A percentile compares a stretch with the other conserved stretches of the same genome.
These are phyloP conservation scores for Laticauda colubrina DNA, from an alignment of 2,113 vertebrate species.

Conservation along the genomic window DNA sequence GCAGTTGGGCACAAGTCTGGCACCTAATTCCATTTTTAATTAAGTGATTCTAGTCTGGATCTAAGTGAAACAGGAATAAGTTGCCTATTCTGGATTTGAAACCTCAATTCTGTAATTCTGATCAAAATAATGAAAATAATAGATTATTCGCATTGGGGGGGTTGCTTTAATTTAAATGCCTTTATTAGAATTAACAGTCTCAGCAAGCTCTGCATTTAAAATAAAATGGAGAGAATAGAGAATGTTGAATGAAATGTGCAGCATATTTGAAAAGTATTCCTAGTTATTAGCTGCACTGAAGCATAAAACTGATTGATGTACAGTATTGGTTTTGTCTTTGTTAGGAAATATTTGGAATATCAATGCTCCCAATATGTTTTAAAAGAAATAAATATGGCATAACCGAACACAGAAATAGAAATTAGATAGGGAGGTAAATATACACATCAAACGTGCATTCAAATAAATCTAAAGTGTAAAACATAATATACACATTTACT, in stretches of 20 bases:
- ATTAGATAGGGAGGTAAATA: conserved; percentile 7
- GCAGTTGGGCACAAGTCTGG: background rate
- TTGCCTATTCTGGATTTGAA: background rate
- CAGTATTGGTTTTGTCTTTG: conserved; percentile 3
- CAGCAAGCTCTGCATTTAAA: background rate
- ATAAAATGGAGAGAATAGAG: background rate
- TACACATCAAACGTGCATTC: conserved; percentile 16
- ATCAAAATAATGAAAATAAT: background rate
- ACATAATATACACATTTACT: conserved; percentile 7
- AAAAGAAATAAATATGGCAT: conserved; percentile 21
- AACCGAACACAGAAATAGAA: conserved; percentile 23
- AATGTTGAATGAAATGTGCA: conserved; percentile 28
- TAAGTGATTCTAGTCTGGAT: background rate
- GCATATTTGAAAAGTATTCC: background rate
- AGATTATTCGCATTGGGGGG: background rate
- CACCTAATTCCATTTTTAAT: background rate
- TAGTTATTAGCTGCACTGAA: conserved; percentile 8
- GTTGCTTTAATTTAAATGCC: background rate
- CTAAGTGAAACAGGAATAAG: background rate
- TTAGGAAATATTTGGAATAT: conserved; percentile 9
- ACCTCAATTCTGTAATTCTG: background rate
- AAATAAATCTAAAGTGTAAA: conserved; percentile 10
- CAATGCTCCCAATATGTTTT: background rate
- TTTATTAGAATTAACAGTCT: background rate
- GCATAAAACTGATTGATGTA: conserved; percentile 30